Conservation (phyloP, 2,113 vertebrate species). For the Edolisoma coerulescens region DNA sequence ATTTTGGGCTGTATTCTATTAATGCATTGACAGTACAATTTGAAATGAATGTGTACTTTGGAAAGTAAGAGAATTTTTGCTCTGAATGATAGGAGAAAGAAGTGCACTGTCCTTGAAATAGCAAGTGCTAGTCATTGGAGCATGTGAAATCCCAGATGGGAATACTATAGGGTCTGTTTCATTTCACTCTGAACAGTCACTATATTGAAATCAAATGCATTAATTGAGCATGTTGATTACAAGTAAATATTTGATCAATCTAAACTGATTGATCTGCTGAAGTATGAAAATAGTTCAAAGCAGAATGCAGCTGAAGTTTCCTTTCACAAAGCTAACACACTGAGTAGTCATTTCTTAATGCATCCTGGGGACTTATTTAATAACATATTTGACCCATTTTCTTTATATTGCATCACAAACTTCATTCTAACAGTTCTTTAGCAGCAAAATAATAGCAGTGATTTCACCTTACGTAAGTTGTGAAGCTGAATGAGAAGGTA, state of each 20-base stretch:
- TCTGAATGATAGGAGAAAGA: neutral
- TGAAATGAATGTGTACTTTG: neutral
- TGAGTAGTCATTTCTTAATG: neutral
- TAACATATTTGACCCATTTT: neutral
- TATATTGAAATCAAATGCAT: neutral
- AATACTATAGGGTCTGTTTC: neutral
- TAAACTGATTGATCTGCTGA: neutral
- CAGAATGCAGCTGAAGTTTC: neutral
- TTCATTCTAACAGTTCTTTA: neutral
- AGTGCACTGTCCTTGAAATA: neutral
- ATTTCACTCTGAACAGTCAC: neutral
- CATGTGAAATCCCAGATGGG: neutral
- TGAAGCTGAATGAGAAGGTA: neutral
- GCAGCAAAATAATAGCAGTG: neutral
- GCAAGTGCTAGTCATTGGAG: neutral
- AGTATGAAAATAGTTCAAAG: neutral
- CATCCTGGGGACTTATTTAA: neutral
- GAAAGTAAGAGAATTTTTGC: neutral
- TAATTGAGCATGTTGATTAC: neutral
- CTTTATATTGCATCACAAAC: neutral
- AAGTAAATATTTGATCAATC: neutral
- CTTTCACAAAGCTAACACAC: neutral
- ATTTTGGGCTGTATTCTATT: neutral
- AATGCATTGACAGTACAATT: neutral
- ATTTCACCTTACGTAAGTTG: neutral